Percentiles rank a stretch among this genome's conserved stretches.
These are phyloP conservation scores for Corythornis cristatus DNA, from an alignment of 2,113 vertebrate species.

Conservation along the genomic window DNA sequence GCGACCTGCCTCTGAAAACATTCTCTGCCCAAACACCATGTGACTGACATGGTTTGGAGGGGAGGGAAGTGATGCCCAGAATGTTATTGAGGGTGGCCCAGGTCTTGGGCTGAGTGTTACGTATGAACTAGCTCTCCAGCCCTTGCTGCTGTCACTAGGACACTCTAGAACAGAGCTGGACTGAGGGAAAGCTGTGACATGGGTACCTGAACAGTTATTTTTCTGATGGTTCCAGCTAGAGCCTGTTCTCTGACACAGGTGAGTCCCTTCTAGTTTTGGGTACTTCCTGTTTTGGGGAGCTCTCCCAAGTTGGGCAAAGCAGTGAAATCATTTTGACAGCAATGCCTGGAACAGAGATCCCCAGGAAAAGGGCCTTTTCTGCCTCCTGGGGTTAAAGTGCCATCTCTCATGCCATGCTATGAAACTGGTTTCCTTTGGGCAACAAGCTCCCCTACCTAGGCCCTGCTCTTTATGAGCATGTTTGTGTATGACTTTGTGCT, in stretches of 20 bases:
- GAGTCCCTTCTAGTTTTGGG: not conserved
- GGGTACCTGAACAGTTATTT: not conserved
- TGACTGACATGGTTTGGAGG: not conserved
- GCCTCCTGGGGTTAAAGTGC: not conserved
- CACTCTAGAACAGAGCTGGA: not conserved
- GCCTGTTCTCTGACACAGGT: not conserved
- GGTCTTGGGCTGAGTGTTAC: not conserved
- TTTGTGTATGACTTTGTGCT: not conserved
- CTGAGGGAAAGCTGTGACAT: not conserved
- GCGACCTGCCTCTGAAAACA: not conserved
- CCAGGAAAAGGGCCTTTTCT: not conserved
- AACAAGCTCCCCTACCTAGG: not conserved
- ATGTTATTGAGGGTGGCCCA: not conserved
- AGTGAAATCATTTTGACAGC: not conserved
- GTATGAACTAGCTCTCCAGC: not conserved
- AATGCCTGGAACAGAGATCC: not conserved
- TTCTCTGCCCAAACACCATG: not conserved
- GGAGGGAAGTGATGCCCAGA: not conserved
- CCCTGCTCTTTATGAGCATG: not conserved
- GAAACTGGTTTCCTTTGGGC: not conserved
- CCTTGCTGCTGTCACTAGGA: fast-evolving
- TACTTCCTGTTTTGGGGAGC: not conserved
- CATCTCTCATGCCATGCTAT: not conserved
- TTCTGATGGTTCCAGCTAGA: not conserved
- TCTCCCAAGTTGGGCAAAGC: not conserved